Evolutionary conservation across 1,140 invertebrate species (phyloP).

Genomic region (Lamellibrachia luymesi): DNA sequence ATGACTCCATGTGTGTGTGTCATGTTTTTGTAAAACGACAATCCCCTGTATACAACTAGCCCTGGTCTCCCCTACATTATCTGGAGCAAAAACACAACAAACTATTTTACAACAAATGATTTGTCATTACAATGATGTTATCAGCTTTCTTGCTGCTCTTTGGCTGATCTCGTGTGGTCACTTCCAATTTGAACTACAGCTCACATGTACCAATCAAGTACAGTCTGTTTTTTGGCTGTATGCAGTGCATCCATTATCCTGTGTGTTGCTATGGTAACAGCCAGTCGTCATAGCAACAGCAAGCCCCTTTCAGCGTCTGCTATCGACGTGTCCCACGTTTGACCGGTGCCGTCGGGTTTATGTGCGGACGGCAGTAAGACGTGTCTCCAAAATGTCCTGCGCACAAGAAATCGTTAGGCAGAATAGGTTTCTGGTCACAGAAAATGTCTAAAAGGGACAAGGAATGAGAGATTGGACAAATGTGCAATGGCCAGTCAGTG

Average conservation of each 20-base stretch:
- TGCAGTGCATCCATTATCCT: not conserved
- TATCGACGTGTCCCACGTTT: slow-evolving; percentile 44
- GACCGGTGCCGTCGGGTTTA: slow-evolving; percentile 73
- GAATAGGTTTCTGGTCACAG: no score
- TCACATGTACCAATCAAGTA: not conserved
- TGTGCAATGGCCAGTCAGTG: no score
- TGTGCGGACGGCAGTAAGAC: slow-evolving; percentile 80
- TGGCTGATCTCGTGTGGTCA: not conserved
- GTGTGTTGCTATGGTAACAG: not conserved
- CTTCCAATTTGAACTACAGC: not conserved
- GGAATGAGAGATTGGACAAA: no score
- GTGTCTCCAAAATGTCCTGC: slow-evolving; percentile 61
- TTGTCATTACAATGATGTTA: not conserved
- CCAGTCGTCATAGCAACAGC: not conserved
- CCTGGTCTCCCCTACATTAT: no score
- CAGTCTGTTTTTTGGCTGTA: not conserved
- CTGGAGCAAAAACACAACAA: no score
- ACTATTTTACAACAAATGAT: no score
- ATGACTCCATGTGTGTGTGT: no score
- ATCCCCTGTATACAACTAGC: no score
- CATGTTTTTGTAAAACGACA: no score
- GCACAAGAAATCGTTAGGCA: slow-evolving; percentile 11
- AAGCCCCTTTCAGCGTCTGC: not conserved
- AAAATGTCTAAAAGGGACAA: no score
- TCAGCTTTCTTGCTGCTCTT: not conserved